phyloP scores from a whole-genome alignment of 2,113 vertebrate species.

The Solenodon paradoxus region DNA sequence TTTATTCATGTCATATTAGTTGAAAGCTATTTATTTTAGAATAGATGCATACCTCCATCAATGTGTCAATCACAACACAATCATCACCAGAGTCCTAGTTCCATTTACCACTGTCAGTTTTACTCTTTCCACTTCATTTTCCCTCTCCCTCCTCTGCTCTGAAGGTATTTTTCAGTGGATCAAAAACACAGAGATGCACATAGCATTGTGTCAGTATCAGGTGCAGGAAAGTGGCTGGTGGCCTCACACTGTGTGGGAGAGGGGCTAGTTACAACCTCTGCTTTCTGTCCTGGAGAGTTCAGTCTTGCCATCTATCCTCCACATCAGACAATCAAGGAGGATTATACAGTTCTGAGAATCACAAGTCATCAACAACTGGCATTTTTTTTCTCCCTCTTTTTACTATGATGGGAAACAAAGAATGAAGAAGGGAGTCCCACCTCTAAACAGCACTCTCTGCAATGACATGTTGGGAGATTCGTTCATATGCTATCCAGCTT shows the following conservation, averaged over 20 bases:
- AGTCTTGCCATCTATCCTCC: neutral
- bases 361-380: neutral
- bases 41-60: too few species aligned
- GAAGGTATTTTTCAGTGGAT: constrained; percentile 41
- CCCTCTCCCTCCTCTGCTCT: too few species aligned
- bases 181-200: neutral
- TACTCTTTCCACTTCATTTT: too few species aligned
- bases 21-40: too few species aligned
- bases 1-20: too few species aligned
- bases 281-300: neutral
- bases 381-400: neutral
- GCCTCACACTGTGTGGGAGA: neutral
- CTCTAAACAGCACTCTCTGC: neutral
- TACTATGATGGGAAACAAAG: neutral
- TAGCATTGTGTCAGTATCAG: neutral
- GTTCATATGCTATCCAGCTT: neutral
- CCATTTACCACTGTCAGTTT: too few species aligned
- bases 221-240: neutral
- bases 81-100: too few species aligned
- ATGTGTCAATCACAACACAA: too few species aligned
- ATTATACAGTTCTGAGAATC: neutral
- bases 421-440: neutral
- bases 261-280: neutral
- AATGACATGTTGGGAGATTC: neutral
- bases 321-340: neutral